Evolutionary conservation across 2,888 invertebrate species (phyloP).

Genomic region (Rugalucina vietnamica): DNA sequence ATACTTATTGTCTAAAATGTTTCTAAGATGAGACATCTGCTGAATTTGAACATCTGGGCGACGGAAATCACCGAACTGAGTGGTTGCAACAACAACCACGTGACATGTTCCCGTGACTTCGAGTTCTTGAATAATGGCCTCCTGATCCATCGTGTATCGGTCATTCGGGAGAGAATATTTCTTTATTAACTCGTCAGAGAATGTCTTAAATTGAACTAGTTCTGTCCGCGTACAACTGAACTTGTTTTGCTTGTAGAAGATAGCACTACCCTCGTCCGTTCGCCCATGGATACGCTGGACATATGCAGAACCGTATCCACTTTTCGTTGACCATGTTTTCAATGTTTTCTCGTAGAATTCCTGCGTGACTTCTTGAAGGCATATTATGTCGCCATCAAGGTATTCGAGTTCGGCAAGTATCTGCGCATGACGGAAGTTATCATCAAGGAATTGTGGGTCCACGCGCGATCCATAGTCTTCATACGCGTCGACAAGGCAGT

Average conservation of each 20-base stretch:
- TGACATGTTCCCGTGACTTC: no score
- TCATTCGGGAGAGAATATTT: no score
- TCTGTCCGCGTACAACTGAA: constrained; percentile 75
- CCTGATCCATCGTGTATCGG: no score
- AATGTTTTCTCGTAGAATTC: background rate
- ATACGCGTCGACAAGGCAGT: constrained; percentile 78
- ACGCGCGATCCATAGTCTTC: constrained; percentile 67
- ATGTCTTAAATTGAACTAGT: background rate
- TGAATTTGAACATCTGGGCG: no score
- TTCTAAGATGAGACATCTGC: no score
- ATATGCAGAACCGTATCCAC: constrained; percentile 53
- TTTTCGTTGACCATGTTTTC: constrained; percentile 21
- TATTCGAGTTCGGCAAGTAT: constrained; percentile 75
- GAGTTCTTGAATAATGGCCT: no score
- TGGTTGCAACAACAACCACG: no score
- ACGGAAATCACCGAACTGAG: no score
- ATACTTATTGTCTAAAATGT: no score
- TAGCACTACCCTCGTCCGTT: constrained; percentile 79
- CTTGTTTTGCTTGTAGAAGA: constrained; percentile 74
- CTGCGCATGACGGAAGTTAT: constrained; percentile 71
- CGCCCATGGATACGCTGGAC: constrained; percentile 61
- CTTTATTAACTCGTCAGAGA: constrained; percentile 47
- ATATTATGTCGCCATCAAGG: constrained; percentile 78
- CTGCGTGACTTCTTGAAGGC: constrained; percentile 78
- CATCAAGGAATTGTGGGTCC: constrained; percentile 61